Evolutionary conservation across 2,113 vertebrate species (phyloP).

Genomic region (Arvicanthis niloticus): DNA sequence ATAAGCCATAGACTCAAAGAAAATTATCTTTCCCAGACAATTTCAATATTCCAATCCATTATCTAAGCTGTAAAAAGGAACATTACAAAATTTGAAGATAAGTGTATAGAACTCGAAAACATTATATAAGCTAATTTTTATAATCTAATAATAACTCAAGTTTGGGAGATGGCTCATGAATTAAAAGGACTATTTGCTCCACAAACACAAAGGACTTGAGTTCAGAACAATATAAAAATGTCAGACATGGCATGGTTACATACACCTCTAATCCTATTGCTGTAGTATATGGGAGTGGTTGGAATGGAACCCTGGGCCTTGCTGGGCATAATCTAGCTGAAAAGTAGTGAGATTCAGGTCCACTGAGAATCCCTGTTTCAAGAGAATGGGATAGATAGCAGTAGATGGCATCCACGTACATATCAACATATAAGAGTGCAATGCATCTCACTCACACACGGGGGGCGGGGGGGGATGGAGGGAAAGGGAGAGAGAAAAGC

Average conservation of each 20-base stretch:
- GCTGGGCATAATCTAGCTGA: neutral
- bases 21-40: too few species aligned
- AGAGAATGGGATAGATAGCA: too few species aligned
- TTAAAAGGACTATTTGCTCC: neutral
- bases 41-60: too few species aligned
- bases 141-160: neutral
- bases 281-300: neutral
- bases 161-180: neutral
- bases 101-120: neutral
- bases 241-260: neutral
- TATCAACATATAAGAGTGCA: neutral
- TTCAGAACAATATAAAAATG: neutral
- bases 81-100: neutral
- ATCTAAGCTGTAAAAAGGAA: too few species aligned
- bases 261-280: neutral
- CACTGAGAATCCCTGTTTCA: neutral
- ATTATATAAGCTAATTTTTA: too few species aligned
- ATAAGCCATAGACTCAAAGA: neutral
- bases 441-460: neutral
- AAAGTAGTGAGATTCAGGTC: neutral
- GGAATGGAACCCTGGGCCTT: neutral
- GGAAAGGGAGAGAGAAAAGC: neutral
- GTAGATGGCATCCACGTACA: neutral
- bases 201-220: neutral
- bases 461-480: accelerated